These are phyloP conservation scores for Microcebus jonahi DNA, from an alignment of 2,113 vertebrate species.

Conservation along the genomic window DNA sequence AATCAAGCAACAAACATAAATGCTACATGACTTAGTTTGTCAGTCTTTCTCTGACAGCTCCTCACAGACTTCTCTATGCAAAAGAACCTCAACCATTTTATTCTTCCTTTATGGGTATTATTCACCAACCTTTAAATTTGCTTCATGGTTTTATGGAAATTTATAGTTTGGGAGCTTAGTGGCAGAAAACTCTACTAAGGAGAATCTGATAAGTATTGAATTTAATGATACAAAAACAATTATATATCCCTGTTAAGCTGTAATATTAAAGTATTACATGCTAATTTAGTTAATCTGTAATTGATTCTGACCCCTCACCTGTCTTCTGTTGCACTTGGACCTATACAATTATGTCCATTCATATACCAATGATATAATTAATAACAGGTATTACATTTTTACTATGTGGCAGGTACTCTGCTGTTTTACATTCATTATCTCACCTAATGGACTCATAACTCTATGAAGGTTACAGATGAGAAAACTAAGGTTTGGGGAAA, in stretches of 20 bases:
- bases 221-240: constrained; percentile 37
- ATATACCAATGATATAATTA: constrained; percentile 1
- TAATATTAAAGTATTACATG: constrained; percentile 37
- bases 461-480: constrained; percentile 2
- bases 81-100: not conserved
- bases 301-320: constrained; percentile 5
- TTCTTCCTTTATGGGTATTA: not conserved
- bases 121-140: not conserved
- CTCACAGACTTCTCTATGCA: constrained; percentile 19
- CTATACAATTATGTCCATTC: not conserved
- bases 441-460: not conserved
- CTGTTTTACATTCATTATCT: not conserved
- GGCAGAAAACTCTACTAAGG: not conserved
- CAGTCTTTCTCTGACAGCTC: constrained; percentile 20
- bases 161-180: constrained; percentile 10
- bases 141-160: constrained; percentile 23
- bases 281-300: not conserved
- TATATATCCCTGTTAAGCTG: not conserved
- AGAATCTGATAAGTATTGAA: constrained; percentile 10
- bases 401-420: not conserved
- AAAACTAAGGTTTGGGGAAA: not conserved
- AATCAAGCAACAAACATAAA: constrained; percentile 35
- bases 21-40: not conserved
- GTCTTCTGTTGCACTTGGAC: not conserved
- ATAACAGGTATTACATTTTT: not conserved